Conservation (phyloP, 30 jellyfish, hydroid and myxozoan genomes). For the Chrysaora quinquecirrha region DNA sequence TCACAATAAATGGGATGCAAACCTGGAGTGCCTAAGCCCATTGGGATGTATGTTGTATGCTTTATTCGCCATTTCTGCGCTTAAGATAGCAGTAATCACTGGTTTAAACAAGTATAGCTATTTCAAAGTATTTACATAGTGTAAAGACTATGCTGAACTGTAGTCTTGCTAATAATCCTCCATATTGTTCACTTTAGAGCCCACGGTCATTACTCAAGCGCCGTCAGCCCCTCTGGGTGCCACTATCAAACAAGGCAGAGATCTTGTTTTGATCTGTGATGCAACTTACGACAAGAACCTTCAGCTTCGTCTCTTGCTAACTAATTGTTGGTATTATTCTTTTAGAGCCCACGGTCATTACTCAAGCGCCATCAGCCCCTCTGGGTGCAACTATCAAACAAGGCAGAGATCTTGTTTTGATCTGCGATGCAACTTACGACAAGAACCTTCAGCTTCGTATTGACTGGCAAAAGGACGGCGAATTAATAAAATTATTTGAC, state of each 20-base stretch:
- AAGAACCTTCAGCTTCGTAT: conserved; percentile 80
- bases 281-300: conserved; percentile 81
- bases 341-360: conserved; percentile 71
- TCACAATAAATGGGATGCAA: too few species aligned
- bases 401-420: conserved; percentile 52
- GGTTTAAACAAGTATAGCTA: too few species aligned
- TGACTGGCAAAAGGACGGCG: conserved; percentile 97
- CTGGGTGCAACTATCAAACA: conserved; percentile 31
- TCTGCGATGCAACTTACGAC: conserved; percentile 91
- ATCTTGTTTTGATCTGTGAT: conserved; percentile 73
- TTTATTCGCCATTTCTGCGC: too few species aligned
- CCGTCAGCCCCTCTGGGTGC: conserved; percentile 40
- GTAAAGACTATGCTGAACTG: too few species aligned
- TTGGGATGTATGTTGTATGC: too few species aligned
- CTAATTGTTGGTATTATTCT: too few species aligned
- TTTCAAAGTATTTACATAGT: too few species aligned
- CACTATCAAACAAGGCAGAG: conserved; percentile 44
- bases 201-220: conserved; percentile 57
- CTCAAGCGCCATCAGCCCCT: conserved; percentile 42
- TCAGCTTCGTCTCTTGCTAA: too few species aligned
- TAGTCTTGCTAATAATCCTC: too few species aligned
- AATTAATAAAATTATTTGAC: conserved; percentile 70
- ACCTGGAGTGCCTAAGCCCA: too few species aligned
- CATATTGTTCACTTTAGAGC: too few species aligned
- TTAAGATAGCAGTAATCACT: too few species aligned